Evolutionary conservation across 2,888 invertebrate species (phyloP).

Genomic region (Cremastinae sp.): DNA sequence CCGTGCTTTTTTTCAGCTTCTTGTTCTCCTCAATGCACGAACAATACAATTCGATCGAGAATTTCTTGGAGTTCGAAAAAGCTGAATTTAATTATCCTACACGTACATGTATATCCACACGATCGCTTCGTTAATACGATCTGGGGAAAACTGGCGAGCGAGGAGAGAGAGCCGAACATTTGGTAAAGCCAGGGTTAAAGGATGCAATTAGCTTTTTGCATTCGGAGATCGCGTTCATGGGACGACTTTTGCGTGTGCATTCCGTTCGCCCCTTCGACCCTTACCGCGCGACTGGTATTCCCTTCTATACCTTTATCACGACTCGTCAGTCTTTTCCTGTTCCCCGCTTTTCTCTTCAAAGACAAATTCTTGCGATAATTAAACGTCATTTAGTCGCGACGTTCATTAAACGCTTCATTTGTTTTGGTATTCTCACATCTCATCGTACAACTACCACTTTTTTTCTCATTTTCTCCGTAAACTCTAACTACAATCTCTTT

Average conservation of each 20-base stretch:
- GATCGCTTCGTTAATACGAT: constrained; percentile 27
- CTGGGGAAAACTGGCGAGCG: no score
- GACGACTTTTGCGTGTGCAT: constrained; percentile 40
- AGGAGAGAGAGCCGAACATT: constrained; percentile 15
- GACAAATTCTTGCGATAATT: constrained; percentile 75
- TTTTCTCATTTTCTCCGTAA: constrained; percentile 13
- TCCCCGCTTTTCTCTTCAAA: constrained; percentile 62
- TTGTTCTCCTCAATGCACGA: neutral
- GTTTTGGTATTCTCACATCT: constrained; percentile 54
- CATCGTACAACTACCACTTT: neutral
- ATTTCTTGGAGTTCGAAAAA: constrained; percentile 71
- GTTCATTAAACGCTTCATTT: constrained; percentile 70
- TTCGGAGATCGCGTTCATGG: constrained; percentile 46
- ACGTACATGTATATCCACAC: constrained; percentile 43
- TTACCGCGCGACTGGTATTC: neutral
- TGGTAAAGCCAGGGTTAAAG: constrained; percentile 44
- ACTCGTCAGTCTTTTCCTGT: constrained; percentile 30
- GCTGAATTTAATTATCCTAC: constrained; percentile 74
- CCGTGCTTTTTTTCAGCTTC: neutral
- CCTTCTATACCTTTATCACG: constrained; percentile 31
- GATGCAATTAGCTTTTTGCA: constrained; percentile 77
- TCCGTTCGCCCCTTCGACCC: constrained; percentile 25
- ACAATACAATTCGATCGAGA: constrained; percentile 65
- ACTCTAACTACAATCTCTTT: no score
- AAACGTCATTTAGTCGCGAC: constrained; percentile 75